These are phyloP conservation scores for Caenorhabditis sp. DNA, from an alignment of 2,888 invertebrate species.

Conservation along the genomic window DNA sequence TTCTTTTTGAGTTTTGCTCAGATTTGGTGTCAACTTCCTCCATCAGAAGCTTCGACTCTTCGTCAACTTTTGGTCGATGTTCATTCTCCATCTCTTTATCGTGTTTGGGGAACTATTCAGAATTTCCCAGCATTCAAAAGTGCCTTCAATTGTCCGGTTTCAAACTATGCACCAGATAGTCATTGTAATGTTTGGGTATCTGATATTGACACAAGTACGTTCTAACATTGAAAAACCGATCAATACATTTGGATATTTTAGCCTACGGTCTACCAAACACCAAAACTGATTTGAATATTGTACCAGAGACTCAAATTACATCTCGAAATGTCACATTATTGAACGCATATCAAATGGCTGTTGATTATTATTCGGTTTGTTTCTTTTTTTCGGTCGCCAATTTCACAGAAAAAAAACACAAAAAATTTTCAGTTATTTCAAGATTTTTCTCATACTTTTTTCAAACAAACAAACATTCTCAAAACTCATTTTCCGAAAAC, in stretches of 20 bases:
- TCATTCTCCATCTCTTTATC: conserved; percentile 56
- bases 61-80: conserved; percentile 54
- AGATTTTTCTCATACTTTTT: too few relatives aligned
- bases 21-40: conserved; percentile 54
- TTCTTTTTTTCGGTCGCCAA: too few relatives aligned
- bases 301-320: conserved; percentile 32
- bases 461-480: too few relatives aligned
- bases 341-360: conserved; percentile 45
- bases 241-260: too few relatives aligned
- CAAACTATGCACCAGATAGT: conserved; percentile 45
- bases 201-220: conserved; percentile 43
- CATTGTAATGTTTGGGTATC: conserved; percentile 59
- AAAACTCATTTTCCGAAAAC: too few relatives aligned
- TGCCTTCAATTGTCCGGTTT: conserved; percentile 54
- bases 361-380: conserved; percentile 32
- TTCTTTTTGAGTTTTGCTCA: conserved; percentile 61
- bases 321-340: conserved; percentile 36
- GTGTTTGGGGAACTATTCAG: conserved; percentile 57
- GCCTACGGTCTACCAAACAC: conserved; percentile 38
- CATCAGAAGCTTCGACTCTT: conserved; percentile 15
- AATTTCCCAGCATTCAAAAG: conserved; percentile 56
- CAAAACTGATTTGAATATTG: conserved; percentile 43
- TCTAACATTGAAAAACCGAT: too few relatives aligned
- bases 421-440: too few relatives aligned
- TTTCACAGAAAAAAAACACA: too few relatives aligned